Evolutionary conservation across 2,888 invertebrate species (phyloP).

Genomic region (Dynastes hyllus): DNA sequence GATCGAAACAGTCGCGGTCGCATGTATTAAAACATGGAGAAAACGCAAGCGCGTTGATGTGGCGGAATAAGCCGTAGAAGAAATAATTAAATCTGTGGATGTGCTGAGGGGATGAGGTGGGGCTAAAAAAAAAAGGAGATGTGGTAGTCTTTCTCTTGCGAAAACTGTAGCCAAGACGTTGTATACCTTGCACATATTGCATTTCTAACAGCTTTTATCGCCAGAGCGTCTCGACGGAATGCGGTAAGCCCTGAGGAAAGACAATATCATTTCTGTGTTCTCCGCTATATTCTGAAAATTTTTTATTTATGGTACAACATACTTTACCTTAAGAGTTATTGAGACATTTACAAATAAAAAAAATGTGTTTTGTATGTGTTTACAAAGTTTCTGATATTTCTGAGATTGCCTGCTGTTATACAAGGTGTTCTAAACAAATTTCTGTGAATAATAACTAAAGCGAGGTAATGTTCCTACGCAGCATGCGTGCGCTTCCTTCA

Average conservation of each 20-base stretch:
- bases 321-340: no score
- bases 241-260: neutral
- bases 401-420: no score
- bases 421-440: no score
- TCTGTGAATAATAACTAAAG: no score
- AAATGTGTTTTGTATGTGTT: no score
- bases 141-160: neutral
- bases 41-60: neutral
- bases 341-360: no score
- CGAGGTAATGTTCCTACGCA: no score
- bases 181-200: neutral
- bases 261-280: neutral
- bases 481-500: no score
- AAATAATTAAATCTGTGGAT: slow-evolving; percentile 34
- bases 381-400: no score
- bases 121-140: neutral
- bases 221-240: neutral
- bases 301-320: no score
- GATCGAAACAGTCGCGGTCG: neutral
- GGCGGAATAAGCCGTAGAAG: slow-evolving; percentile 11
- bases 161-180: neutral
- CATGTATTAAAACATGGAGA: slow-evolving; percentile 10
- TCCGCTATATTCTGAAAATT: no score
- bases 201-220: slow-evolving; percentile 13
- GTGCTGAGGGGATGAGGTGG: neutral